Conservation (phyloP, 2,113 vertebrate species). For the Festucalex cinctus region DNA sequence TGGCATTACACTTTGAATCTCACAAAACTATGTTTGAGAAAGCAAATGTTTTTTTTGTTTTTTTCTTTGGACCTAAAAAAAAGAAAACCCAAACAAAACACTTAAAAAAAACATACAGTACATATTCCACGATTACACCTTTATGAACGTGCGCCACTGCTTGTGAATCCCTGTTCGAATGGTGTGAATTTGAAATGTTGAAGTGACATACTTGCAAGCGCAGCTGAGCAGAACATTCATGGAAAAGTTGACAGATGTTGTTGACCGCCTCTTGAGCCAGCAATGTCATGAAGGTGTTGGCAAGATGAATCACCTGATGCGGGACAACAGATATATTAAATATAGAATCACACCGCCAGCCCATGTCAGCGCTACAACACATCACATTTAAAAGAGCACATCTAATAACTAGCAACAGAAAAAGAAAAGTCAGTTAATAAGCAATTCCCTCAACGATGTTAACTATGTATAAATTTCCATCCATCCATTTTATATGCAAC, state of each 20-base stretch:
- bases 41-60: too few species aligned
- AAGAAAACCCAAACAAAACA: background rate
- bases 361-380: background rate
- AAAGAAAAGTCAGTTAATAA: too few species aligned
- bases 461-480: too few species aligned
- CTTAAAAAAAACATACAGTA: too few species aligned
- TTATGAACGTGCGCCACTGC: background rate
- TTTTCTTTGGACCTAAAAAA: background rate
- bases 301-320: conserved; percentile 51
- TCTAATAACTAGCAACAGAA: too few species aligned
- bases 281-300: conserved; percentile 53
- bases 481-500: too few species aligned
- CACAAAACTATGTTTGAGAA: background rate
- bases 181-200: background rate
- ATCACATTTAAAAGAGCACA: too few species aligned
- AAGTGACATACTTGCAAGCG: conserved; percentile 33
- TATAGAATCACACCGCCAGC: background rate
- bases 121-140: too few species aligned
- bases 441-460: too few species aligned
- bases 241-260: conserved; percentile 65
- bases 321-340: background rate
- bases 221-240: conserved; percentile 49
- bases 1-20: background rate
- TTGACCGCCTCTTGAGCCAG: conserved; percentile 61
- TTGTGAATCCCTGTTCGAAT: background rate